Percentiles rank a stretch among this genome's conserved stretches.
Conservation (phyloP, 2,888 invertebrate species). For the Athrips mouffetella region DNA sequence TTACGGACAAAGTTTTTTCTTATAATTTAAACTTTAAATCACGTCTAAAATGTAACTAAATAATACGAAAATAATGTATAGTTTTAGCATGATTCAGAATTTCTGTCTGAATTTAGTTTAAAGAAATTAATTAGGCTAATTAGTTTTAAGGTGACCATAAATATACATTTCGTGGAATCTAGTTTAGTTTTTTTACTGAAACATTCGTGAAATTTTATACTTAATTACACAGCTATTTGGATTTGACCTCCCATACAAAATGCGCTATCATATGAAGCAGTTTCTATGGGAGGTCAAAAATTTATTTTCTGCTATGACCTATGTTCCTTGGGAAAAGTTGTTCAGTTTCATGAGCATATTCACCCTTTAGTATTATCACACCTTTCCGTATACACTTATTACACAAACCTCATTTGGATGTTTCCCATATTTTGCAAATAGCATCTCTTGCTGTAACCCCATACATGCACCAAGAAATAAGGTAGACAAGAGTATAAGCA, state of each 20-base stretch:
- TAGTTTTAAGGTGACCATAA: slow-evolving; percentile 32
- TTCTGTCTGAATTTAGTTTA: slow-evolving; percentile 18
- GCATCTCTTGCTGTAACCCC: slow-evolving; percentile 63
- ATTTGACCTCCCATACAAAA: no score
- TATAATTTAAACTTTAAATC: background rate
- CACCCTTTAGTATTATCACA: no score
- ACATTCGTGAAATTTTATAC: background rate
- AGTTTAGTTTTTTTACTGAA: background rate
- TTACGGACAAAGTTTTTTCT: slow-evolving; percentile 18
- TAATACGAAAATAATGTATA: slow-evolving; percentile 11
- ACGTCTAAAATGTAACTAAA: background rate
- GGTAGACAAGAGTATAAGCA: slow-evolving; percentile 51
- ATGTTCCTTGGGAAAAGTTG: no score
- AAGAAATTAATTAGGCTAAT: slow-evolving; percentile 8
- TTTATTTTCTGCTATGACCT: no score
- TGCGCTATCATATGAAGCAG: no score
- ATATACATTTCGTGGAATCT: slow-evolving; percentile 7
- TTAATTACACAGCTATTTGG: no score
- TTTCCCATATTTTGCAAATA: slow-evolving; percentile 66
- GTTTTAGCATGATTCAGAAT: slow-evolving; percentile 13
- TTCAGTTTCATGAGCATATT: no score
- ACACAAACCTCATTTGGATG: slow-evolving; percentile 60
- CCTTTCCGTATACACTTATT: no score
- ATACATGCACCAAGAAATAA: slow-evolving; percentile 63
- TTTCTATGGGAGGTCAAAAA: no score